Base-by-base conservation (phyloP, 2,888 invertebrate species). In the Trissoscelio sp. region DNA sequence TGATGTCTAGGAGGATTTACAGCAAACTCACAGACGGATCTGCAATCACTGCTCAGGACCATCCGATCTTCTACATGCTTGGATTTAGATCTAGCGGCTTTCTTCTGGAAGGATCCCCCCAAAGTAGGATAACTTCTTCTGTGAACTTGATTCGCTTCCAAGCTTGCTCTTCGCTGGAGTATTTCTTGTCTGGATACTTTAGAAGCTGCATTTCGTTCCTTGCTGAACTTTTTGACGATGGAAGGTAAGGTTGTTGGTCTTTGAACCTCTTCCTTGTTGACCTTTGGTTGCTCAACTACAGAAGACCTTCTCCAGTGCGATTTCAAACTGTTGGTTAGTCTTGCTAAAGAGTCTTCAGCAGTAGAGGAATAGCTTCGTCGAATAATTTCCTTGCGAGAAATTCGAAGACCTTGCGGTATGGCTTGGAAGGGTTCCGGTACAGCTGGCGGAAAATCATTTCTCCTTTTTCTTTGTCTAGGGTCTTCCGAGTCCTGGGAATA, bases 121-220 rank as follows among this genome's bases (percentile, higher is more conserved):
- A 84, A 12, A 24, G 79, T 64, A 14, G 77, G 74, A 55, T 72
- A 79, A 39, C 82, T 81, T 24, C 79, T 86, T n/a, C 74, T 84
- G 31, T 46, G 42, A 9, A 70, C 14, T 14, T 67, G 75, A 0
- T 9, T 16, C 6, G 57, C 84, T 80, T 87, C 87, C 18, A 86
- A 28, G 74, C 83, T 87, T 6, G 83, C 86, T 70, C 60, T 85
- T 31, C 89, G 85, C 18, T 87, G 87, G 3, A 91, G 67, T 48
- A 91, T 91, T 16, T 90, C 89, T 69, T 90, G 89, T 0, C 91
- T 82, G 0, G 91, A 91, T 48, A 91, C 82, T 12, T 79, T 84
- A 67, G 86, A 80, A 3, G 78, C 11, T 7, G 77, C 37, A 7
- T 83, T 83, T 11, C 64, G 24, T 83, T 86, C 62, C 51, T 83